Evolutionary conservation across 92 coral and sea anemone species (phyloP).

Genomic region (Porites lobata): DNA sequence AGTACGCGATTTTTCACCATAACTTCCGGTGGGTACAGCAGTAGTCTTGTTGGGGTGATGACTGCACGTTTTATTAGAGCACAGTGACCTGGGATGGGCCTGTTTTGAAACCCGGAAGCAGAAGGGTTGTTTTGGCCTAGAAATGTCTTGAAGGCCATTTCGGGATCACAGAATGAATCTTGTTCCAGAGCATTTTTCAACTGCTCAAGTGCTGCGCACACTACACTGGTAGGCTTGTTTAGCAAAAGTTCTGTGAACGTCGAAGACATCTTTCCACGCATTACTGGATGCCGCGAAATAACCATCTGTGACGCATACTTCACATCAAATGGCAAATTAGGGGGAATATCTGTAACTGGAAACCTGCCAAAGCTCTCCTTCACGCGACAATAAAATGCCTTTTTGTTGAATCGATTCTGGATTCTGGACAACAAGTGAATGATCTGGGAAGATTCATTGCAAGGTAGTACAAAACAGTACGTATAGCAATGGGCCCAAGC

Average conservation of each 20-base stretch:
- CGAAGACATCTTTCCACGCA: conserved; percentile 66
- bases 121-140: conserved; percentile 59
- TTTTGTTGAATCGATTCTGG: conserved; percentile 75
- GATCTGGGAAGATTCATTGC: conserved; percentile 23
- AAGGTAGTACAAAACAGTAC: conserved; percentile 48
- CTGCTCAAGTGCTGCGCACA: conserved; percentile 71
- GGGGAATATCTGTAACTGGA: conserved; percentile 44
- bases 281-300: conserved; percentile 73
- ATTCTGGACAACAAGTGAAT: conserved; percentile 48
- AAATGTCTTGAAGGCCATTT: conserved; percentile 48
- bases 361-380: conserved; percentile 28
- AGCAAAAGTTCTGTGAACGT: conserved; percentile 63
- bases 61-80: conserved; percentile 93
- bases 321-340: conserved; percentile 74
- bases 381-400: conserved; percentile 74
- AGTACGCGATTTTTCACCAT: conserved; percentile 96
- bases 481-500: conserved; percentile 79
- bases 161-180: conserved; percentile 87
- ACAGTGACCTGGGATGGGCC: conserved; percentile 86
- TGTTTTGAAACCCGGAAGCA: conserved; percentile 43
- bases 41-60: conserved; percentile 92
- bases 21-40: conserved; percentile 87
- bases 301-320: conserved; percentile 83
- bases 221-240: conserved; percentile 50
- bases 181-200: conserved; percentile 63